Conservation (phyloP, 2,888 invertebrate species). For the Plebejus melissa region DNA sequence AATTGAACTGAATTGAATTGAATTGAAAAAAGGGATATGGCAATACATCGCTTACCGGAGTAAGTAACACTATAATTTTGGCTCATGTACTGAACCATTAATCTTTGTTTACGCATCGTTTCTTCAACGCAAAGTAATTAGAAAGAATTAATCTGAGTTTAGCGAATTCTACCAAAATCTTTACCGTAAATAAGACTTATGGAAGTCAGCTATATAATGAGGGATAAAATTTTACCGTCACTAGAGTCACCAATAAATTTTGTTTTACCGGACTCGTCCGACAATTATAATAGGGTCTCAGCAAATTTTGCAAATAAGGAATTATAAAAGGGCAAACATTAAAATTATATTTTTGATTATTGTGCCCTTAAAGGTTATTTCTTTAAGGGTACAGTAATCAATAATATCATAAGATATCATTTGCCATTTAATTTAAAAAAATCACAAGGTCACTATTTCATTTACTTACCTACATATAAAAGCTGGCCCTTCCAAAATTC, state of each 20-base stretch:
- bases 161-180: neutral
- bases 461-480: neutral
- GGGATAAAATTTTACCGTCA: neutral
- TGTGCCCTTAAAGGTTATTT: neutral
- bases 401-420: no score
- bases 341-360: neutral
- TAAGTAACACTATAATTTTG: no score
- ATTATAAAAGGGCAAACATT: neutral
- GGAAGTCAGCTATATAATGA: conserved; percentile 21
- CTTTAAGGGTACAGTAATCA: no score
- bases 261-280: neutral
- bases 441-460: neutral
- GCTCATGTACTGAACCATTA: no score
- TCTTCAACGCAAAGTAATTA: neutral
- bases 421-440: neutral
- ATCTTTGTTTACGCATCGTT: neutral
- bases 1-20: no score
- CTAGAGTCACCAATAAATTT: neutral
- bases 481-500: no score
- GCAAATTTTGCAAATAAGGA: neutral
- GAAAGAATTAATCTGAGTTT: conserved; percentile 3
- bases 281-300: neutral
- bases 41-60: no score
- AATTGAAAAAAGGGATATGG: no score
- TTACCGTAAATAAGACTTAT: conserved; percentile 11